Evolutionary conservation across 2,113 vertebrate genomes (phyloP).

Genomic region (Casuarius casuarius): DNA sequence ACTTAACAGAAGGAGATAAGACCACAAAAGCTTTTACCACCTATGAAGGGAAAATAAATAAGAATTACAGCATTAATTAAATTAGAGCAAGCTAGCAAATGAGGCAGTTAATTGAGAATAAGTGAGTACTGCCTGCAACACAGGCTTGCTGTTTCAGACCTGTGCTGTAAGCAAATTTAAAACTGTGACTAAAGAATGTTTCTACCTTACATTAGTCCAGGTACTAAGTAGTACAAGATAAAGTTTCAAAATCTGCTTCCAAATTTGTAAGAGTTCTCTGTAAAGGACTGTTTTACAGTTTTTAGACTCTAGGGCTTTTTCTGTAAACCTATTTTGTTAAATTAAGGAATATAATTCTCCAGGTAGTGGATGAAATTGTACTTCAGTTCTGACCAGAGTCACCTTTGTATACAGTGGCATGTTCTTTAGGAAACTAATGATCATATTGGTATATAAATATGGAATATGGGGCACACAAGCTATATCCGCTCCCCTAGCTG

Average conservation of each 20-base stretch:
- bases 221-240: background rate
- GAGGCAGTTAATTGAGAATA: background rate
- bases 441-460: background rate
- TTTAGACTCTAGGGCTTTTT: background rate
- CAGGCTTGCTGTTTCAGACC: background rate
- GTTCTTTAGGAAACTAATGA: background rate
- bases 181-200: background rate
- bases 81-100: background rate
- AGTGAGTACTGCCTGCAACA: background rate
- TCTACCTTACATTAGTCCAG: background rate
- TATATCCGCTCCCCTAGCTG: background rate
- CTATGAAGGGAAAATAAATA: constrained; percentile 49
- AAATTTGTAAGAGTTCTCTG: background rate
- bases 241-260: background rate
- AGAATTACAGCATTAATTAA: background rate
- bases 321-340: background rate
- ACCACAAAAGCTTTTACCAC: constrained; percentile 86
- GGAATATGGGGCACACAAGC: background rate
- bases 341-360: background rate
- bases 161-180: background rate
- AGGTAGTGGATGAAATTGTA: background rate
- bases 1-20: constrained; percentile 72
- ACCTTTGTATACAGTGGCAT: background rate
- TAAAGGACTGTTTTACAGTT: background rate
- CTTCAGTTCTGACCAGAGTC: background rate